A percentile compares a stretch with the other conserved stretches of the same genome.
Evolutionary conservation across 2,888 invertebrate genomes (phyloP).

Genomic region (Torymus tubicola): DNA sequence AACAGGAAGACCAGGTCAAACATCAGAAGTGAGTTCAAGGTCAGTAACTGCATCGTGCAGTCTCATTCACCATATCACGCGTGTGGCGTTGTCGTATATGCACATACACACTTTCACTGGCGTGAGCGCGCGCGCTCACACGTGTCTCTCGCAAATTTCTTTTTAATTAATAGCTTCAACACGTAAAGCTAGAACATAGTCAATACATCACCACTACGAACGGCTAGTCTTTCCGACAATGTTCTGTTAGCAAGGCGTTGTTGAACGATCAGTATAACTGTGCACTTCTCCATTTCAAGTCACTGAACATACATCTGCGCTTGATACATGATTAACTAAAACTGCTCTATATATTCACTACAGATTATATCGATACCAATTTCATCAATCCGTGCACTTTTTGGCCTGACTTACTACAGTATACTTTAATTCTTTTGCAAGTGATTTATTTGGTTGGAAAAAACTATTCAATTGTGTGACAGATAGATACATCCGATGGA

Average conservation of each 20-base stretch:
- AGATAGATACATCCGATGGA: not conserved
- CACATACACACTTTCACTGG: too few species aligned
- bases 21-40: slow-evolving; percentile 91
- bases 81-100: not conserved
- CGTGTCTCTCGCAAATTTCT: too few species aligned
- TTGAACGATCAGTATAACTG: not conserved
- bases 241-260: not conserved
- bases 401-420: too few species aligned
- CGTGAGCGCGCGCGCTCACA: too few species aligned
- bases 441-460: not conserved
- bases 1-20: slow-evolving; percentile 92
- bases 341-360: too few species aligned
- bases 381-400: too few species aligned
- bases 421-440: not conserved
- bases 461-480: not conserved
- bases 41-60: slow-evolving; percentile 86
- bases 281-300: slow-evolving; percentile 36
- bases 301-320: slow-evolving; percentile 34
- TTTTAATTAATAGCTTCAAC: not conserved
- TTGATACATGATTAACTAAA: slow-evolving; percentile 2
- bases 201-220: slow-evolving; percentile 13
- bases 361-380: too few species aligned
- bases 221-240: not conserved
- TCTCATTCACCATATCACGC: slow-evolving; percentile 71
- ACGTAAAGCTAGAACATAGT: slow-evolving; percentile 18